Evolutionary conservation across 2,797 vertebrate species (phyloP), one percentile per base, ranked within the genome.

Genomic region (Threskiornis aethiopicus): DNA sequence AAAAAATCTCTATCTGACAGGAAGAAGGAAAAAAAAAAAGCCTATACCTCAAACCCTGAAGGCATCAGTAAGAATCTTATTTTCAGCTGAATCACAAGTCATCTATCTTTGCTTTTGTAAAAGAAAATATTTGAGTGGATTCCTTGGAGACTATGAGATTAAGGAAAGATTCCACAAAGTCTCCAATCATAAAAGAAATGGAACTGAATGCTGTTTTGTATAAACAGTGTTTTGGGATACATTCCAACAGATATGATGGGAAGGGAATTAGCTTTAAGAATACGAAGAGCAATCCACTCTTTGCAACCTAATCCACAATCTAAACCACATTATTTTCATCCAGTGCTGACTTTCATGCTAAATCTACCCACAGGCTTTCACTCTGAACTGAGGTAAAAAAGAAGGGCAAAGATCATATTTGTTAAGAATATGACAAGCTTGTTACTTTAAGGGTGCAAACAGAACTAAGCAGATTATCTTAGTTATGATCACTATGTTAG

Each of bases 111-210:
- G 47, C 28, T 94, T 91, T 79, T 90, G 64, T 28, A 33, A 66
- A 78, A 79, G 17, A 84, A 89, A 91, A 89, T 83, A 86, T 69
- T 84, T 84, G 9, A 88, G 49, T 52, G 52, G 46, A 95, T 95
- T 91, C 91, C 69, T 76, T 58, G 35, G 46, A 88, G 87, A 84
- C 87, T 71, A 75, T 37, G 37, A 92, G 95, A 87, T 91, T 94
- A 95, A 73, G 58, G 54, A 89, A 87, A 95, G 37, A 95, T 96
- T 94, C 82, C 79, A 92, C 47, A 77, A 62, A 55, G 58, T 81
- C 72, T 91, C 46, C 25, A 75, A 84, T 72, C 20, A 70, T 73
- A 88, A 31, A 67, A 77, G 19, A 80, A 89, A 87, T 57, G 1
- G 89, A 94, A 86, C 28, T 55, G 41, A 93, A 78, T 0, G 1